Conservation (phyloP, 2,797 vertebrate genomes). For the Pteronotus mesoamericanus region DNA sequence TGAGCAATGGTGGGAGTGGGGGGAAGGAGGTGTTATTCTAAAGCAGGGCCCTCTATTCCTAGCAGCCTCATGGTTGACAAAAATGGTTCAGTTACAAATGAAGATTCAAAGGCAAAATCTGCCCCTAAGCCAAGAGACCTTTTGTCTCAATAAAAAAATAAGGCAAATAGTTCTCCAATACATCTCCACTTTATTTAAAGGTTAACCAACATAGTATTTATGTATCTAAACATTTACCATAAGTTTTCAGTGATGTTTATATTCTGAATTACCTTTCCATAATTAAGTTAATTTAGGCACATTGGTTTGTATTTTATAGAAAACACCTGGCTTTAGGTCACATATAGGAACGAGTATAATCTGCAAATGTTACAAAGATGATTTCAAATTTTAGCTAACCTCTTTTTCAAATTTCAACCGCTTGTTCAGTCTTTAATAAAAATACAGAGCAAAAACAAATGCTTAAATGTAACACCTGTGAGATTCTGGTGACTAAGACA, state of each 20-base stretch:
- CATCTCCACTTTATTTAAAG: constrained; percentile 76
- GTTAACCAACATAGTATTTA: not conserved
- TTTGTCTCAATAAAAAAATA: not conserved
- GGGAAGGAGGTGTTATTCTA: not conserved
- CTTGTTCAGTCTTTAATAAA: not conserved
- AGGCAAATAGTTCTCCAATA: not conserved
- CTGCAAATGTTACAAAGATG: constrained; percentile 54
- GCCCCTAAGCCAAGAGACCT: not conserved
- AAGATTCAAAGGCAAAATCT: not conserved
- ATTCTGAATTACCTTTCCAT: not conserved
- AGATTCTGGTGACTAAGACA: constrained; percentile 45
- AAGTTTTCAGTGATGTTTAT: not conserved
- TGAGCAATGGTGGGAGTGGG: not conserved
- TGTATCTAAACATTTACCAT: constrained; percentile 1
- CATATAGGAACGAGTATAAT: constrained; percentile 14
- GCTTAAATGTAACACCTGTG: not conserved
- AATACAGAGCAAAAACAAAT: not conserved
- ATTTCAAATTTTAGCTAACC: not conserved
- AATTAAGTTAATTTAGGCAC: constrained; percentile 26
- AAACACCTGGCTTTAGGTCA: constrained; percentile 55
- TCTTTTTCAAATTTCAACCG: not conserved
- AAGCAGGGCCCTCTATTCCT: not conserved
- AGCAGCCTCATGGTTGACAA: not conserved
- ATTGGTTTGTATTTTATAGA: not conserved
- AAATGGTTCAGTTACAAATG: not conserved